Conservation (phyloP, 1,140 invertebrate species). For the Drosophila arawakana region DNA sequence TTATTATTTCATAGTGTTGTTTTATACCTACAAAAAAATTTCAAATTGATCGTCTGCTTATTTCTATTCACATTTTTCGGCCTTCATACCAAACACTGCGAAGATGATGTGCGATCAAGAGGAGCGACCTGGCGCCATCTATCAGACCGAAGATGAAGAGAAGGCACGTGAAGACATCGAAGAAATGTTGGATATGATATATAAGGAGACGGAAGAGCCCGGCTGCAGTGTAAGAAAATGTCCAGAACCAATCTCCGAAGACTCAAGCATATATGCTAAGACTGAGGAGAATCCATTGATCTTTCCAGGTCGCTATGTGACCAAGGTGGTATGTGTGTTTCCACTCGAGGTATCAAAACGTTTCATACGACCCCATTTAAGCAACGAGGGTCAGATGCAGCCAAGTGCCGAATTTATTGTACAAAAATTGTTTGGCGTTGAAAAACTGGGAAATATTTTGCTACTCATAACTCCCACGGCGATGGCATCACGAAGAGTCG, state of each 20-base stretch:
- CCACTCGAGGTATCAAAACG: conserved; percentile 18
- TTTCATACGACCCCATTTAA: conserved; percentile 4
- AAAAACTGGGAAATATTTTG: not conserved
- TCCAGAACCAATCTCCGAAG: not conserved
- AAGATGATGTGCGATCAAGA: conserved; percentile 3
- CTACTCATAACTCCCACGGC: conserved; percentile 15
- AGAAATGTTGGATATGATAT: conserved; percentile 4
- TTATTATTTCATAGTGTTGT: not conserved
- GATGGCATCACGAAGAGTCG: not conserved
- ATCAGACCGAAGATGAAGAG: not conserved
- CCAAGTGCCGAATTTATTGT: not conserved
- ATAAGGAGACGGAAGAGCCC: not conserved
- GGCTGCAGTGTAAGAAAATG: not conserved
- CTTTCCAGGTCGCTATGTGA: conserved; percentile 20
- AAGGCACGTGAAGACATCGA: conserved; percentile 8
- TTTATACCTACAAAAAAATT: not conserved
- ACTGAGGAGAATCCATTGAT: not conserved
- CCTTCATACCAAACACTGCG: not conserved
- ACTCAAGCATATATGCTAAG: not conserved
- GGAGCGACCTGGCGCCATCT: not conserved
- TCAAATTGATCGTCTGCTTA: conserved; percentile 1
- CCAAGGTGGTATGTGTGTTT: conserved; percentile 18
- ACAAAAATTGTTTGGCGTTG: conserved; percentile 14
- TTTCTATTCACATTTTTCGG: conserved; percentile 1
- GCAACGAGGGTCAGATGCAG: not conserved